Evolutionary conservation across 1,140 invertebrate species (phyloP), one percentile per base, ranked within the genome.

Genomic region (Zaprionus davidi): DNA sequence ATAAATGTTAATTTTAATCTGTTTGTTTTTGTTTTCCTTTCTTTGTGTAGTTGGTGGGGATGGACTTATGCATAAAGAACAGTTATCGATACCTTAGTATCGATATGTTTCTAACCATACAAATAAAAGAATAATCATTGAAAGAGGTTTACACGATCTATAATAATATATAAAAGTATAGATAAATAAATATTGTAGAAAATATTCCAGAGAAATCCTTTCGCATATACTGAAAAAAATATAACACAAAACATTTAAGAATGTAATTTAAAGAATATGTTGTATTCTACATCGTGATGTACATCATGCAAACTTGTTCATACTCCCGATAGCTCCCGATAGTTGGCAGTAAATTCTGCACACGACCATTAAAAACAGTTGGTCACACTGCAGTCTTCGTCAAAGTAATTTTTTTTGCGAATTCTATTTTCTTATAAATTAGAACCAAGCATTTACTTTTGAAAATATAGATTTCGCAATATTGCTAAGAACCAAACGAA

Each of bases 401-500:
- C 69, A 2, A 72, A 66, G 62, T 71, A 64, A 71, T 69, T 78
- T 74, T 74, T 74, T 75, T 84, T 81, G 71, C 73, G 53, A 88
- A 84, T 86, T 86, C 75, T 76, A 85, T 86, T 83, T 71, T 76
- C 59, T 81, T 81, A 90, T 73, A 70, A 56, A 76, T 85, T 51
- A 22, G 20, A 58, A 81, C 65, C 81, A 81, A 55, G 68, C 70
- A 84, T 71, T 72, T 81, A 55, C 68, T 59, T 58, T 36, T 56
- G 13, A 56, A 58, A 69, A 76, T 49, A 55, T 4, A n/a, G 28
- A 38, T 51, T 72, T 76, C 28, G 38, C n/a, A n/a, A 36, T 56
- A 56, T 55, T 36, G 31, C 24, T 38, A n/a, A 24, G n/a, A 58
- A 71, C 22, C 41, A 58, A 15, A 49, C 31, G 13, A 62, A 57